Evolutionary conservation across 1,140 invertebrate species (phyloP), one percentile per base, ranked within the genome.

Genomic region (Nomia melanderi): DNA sequence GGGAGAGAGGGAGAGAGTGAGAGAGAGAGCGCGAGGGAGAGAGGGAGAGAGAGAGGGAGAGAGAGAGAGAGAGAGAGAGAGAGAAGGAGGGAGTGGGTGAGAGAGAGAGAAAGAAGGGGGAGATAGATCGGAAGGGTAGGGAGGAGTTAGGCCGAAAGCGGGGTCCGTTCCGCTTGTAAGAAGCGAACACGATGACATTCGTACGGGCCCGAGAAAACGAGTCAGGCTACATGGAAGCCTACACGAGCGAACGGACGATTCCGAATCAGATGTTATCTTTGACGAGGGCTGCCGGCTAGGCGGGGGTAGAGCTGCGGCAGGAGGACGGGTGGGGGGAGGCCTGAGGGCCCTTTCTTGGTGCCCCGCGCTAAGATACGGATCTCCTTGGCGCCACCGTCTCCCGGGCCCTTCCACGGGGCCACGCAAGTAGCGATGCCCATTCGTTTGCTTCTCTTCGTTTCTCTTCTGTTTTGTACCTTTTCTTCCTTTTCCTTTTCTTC

Each of bases 201-300:
- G 78, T 84, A 84, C 81, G 63, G 80, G 82, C 79, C 65, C 83
- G 80, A 86, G 79, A 72, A 82, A 86, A 82, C 85, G 79, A 86
- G 80, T 80, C 75, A 70, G 79, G 73, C 69, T 86, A 88, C 83
- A 88, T 87, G 81, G 83, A 87, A 88, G 85, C 83, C 76, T 87
- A 85, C 81, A 86, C 82, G 82, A 82, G 76, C 78, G 85, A 86
- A 82, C 79, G 87, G 82, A 83, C 87, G 88, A 87, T 88, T 91
- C 88, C 86, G 87, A 90, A 91, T 91, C 90, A 91, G 90, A 91
- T 91, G 88, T 89, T 91, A 91, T 91, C 90, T 90, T 85, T 90
- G 89, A 90, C 87, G 87, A 90, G 89, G 80, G 64, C 80, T 78
- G 79, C 72, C 66, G 77, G 31, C 74, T n/a, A n/a, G 75, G 86